Evolutionary conservation across 2,888 invertebrate genomes (phyloP), one percentile per base, ranked within the genome.

Genomic region (Ornithoptera priamus): DNA sequence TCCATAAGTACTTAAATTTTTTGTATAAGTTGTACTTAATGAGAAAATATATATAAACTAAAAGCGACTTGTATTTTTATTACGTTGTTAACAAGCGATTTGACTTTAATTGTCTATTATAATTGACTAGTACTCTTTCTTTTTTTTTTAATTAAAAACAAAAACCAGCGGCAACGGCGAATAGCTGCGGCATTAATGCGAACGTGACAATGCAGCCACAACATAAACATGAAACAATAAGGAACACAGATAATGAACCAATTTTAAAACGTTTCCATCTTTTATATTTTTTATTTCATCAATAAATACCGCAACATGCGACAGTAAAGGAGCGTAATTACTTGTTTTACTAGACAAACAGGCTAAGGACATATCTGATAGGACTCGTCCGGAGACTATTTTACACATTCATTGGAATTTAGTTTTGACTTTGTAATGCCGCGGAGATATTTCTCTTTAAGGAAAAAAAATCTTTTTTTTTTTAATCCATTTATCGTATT

Each of bases 171-270:
- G 17, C 39, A 39, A 39, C 39, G 8, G 39, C 39, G 53, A 36
- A 61, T 30, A 39, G 17, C 39, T 66, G 59, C 62, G 58, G 58
- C 57, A 42, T 59, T 59, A 63, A 70, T 63, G 62, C 17, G 10
- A n/a, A 39, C 10, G 56, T 63, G 20, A 68, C 65, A 69, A 65
- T 65, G 62, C 17, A 18, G 50, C 61, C 46, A 36, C 39, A 36
- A 50, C 17, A 60, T 70, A 70, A 63, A 67, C 63, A 67, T 67
- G 59, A 67, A 67, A 70, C 63, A 67, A 67, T 70, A 63, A 70
- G 67, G 67, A 64, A 70, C 67, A 70, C 62, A 42, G 58, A 62
- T 67, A 70, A 70, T 67, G 70, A 70, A 70, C 67, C 70, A 70
- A 70, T 70, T 70, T 70, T 67, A 67, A 70, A 70, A 70, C 70